Evolutionary conservation across 2,797 vertebrate species (phyloP).

Genomic region (Acanthopagrus latus): DNA sequence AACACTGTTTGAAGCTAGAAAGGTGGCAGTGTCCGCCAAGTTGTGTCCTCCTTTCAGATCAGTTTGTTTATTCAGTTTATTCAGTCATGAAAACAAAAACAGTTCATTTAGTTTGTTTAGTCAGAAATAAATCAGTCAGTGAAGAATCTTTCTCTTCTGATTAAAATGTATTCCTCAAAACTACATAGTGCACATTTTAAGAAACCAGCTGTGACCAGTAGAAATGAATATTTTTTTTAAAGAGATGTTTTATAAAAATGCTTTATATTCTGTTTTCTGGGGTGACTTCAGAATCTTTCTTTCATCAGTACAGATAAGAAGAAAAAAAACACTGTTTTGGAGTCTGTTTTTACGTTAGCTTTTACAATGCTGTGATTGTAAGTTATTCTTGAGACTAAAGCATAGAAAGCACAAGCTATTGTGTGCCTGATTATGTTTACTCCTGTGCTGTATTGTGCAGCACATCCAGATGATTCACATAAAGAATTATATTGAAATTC

Average conservation of each 20-base stretch:
- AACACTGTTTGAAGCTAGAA: too few species aligned
- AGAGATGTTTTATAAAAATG: slow-evolving; percentile 44
- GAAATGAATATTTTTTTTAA: slow-evolving; percentile 49
- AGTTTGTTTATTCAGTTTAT: too few species aligned
- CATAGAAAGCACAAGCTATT: slow-evolving; percentile 34
- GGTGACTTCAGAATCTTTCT: slow-evolving; percentile 21
- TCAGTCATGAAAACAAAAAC: too few species aligned
- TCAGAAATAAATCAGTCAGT: too few species aligned
- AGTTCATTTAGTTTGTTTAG: too few species aligned
- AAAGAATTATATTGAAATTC: slow-evolving; percentile 39
- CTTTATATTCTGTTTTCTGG: slow-evolving; percentile 13
- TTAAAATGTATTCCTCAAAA: too few species aligned
- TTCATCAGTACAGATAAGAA: slow-evolving; percentile 6
- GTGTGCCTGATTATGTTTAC: slow-evolving; percentile 24
- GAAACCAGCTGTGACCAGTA: slow-evolving; percentile 51
- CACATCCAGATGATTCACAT: slow-evolving; percentile 54
- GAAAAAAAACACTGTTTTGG: slow-evolving; percentile 1
- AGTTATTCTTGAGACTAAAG: slow-evolving; percentile 51
- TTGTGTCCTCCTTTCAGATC: too few species aligned
- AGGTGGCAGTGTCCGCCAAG: too few species aligned
- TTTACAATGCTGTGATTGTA: slow-evolving; percentile 70
- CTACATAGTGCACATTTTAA: background rate
- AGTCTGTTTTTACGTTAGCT: slow-evolving; percentile 29
- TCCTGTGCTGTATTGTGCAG: slow-evolving; percentile 27
- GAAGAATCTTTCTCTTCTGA: too few species aligned